phyloP scores from a whole-genome alignment of 2,888 invertebrate species.

The Criorhina ranunculi region DNA sequence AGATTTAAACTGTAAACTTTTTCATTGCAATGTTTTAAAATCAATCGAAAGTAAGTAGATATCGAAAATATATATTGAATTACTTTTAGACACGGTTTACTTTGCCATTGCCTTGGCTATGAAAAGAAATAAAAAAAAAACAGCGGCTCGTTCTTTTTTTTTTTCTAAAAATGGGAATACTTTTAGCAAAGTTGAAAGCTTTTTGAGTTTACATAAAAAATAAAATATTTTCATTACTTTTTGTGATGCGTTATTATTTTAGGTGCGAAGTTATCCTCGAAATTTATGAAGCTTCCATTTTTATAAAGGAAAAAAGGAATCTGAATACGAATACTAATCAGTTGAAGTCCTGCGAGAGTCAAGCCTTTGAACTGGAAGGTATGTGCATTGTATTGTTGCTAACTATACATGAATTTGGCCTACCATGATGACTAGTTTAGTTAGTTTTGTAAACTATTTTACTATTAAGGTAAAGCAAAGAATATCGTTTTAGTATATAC shows the following conservation, averaged over 20 bases:
- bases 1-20: background rate
- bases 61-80: background rate
- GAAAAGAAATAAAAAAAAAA: background rate
- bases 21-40: constrained; percentile 2
- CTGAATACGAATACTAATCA: background rate
- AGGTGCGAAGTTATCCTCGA: constrained; percentile 8
- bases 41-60: constrained; percentile 25
- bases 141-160: background rate
- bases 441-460: background rate
- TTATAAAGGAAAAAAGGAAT: constrained; percentile 1
- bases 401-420: background rate
- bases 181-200: background rate
- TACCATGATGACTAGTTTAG: constrained; percentile 11
- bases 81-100: constrained; percentile 1
- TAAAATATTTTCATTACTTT: background rate
- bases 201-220: background rate
- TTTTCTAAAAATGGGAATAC: constrained; percentile 13
- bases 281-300: constrained; percentile 14
- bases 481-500: no score
- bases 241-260: background rate
- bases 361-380: constrained; percentile 28
- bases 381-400: background rate
- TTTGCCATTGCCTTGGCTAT: background rate
- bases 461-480: background rate
- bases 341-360: constrained; percentile 4